Evolutionary conservation across 2,888 invertebrate genomes (phyloP).

Genomic region (Sisyra nigra): DNA sequence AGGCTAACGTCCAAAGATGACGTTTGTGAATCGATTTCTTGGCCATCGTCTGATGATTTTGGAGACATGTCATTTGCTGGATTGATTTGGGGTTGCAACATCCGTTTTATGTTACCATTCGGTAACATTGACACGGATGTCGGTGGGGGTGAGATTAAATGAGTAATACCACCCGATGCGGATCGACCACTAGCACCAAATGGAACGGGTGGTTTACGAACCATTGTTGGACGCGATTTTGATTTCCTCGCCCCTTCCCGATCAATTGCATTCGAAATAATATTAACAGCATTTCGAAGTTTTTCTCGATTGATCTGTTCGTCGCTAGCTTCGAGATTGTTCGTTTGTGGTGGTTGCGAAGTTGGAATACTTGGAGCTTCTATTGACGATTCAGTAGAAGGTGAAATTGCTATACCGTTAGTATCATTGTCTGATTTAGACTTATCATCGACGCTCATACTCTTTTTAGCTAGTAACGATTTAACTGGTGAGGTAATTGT

Average conservation of each 20-base stretch:
- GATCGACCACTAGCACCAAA: constrained; percentile 37
- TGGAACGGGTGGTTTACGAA: constrained; percentile 46
- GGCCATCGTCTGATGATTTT: too few species aligned
- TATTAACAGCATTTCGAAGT: constrained; percentile 51
- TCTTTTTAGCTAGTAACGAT: constrained; percentile 21
- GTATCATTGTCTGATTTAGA: constrained; percentile 5
- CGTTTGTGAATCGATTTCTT: constrained; percentile 29
- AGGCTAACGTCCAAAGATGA: constrained; percentile 47
- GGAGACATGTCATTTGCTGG: constrained; percentile 13
- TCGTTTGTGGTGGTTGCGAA: constrained; percentile 11
- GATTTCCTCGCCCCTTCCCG: constrained; percentile 28
- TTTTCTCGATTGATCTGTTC: constrained; percentile 34
- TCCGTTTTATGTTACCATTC: constrained; percentile 15
- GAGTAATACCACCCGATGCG: constrained; percentile 38
- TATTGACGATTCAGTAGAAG: constrained; percentile 5
- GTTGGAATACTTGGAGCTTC: neutral
- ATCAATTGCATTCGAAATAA: constrained; percentile 52
- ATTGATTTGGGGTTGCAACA: constrained; percentile 20
- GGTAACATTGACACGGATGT: constrained; percentile 14
- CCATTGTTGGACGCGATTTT: constrained; percentile 27
- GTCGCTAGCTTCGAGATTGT: constrained; percentile 18
- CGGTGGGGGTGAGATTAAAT: constrained; percentile 18
- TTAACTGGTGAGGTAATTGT: constrained; percentile 22
- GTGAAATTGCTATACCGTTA: constrained; percentile 10
- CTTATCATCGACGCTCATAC: constrained; percentile 13